Conservation (phyloP, 2,797 vertebrate genomes). For the Tokudaia muenninki region DNA sequence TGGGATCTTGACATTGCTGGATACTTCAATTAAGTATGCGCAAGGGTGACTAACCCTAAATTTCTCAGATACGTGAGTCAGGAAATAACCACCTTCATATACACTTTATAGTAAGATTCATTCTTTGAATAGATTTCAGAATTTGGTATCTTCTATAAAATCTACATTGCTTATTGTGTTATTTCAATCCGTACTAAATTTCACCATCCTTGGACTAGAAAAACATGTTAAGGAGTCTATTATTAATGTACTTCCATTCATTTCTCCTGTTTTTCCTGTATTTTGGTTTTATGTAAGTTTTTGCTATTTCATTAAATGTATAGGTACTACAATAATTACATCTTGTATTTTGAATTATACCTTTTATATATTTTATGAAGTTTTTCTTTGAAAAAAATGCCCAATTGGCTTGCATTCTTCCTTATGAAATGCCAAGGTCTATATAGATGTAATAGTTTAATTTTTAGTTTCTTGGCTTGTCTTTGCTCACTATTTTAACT, state of each 20-base stretch:
- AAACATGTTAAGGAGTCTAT: not conserved
- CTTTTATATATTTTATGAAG: slow-evolving; percentile 10
- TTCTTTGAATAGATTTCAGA: slow-evolving; percentile 23
- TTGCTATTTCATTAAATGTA: not conserved
- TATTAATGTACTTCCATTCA: not conserved
- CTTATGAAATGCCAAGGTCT: not conserved
- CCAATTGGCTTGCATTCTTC: slow-evolving; percentile 9
- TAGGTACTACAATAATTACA: not conserved
- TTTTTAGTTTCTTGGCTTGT: not conserved
- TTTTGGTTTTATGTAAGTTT: slow-evolving; percentile 31
- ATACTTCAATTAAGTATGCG: not conserved
- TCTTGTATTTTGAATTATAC: slow-evolving; percentile 15
- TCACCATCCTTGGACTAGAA: not conserved
- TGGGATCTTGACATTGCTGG: not conserved
- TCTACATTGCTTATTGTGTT: not conserved
- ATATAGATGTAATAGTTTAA: not conserved
- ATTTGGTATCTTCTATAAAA: not conserved
- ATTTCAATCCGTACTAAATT: not conserved
- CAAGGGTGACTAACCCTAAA: not conserved
- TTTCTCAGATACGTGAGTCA: not conserved
- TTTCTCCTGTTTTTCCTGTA: not conserved
- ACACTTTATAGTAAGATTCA: not conserved
- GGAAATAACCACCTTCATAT: not conserved
- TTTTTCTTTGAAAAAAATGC: not conserved
- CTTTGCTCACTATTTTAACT: slow-evolving; percentile 1